phyloP scores from a whole-genome alignment of 1,140 invertebrate genomes.

The Eupeodes corollae region DNA sequence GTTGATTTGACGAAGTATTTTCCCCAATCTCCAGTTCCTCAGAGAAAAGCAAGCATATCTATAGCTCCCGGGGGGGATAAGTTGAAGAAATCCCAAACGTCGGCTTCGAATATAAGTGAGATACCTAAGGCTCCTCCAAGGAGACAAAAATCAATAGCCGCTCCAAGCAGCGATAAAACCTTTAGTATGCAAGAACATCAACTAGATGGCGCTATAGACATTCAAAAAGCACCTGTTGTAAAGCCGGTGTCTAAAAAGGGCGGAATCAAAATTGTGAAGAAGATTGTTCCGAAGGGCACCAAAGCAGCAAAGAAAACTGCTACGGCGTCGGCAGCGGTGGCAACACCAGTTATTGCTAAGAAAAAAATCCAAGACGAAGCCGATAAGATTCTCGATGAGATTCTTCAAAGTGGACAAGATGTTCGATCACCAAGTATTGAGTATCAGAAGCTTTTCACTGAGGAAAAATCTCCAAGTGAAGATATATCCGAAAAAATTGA shows the following conservation, averaged over 20 bases:
- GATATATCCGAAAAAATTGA: conserved; percentile 32
- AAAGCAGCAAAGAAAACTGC: conserved; percentile 26
- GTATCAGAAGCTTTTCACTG: conserved; percentile 27
- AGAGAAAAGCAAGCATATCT: conserved; percentile 13
- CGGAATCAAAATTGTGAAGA: conserved; percentile 28
- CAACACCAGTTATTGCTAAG: background rate
- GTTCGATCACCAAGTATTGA: conserved; percentile 27
- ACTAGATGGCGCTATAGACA: conserved; percentile 29
- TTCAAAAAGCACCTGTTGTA: conserved; percentile 20
- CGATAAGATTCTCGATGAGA: conserved; percentile 28
- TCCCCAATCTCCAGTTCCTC: conserved; percentile 27
- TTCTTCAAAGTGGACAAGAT: conserved; percentile 17
- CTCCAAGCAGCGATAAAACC: conserved; percentile 6
- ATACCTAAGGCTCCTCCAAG: conserved; percentile 1
- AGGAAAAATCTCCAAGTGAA: conserved; percentile 33
- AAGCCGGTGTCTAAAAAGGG: conserved; percentile 13
- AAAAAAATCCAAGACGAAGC: conserved; percentile 17
- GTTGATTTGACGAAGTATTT: conserved; percentile 34
- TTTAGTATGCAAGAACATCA: conserved; percentile 31
- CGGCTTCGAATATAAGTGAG: conserved; percentile 8
- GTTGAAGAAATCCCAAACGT: conserved; percentile 27
- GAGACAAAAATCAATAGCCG: conserved; percentile 1
- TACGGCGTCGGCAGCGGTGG: no score
- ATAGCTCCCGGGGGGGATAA: conserved; percentile 26
- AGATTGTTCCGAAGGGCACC: conserved; percentile 29